phyloP scores from a whole-genome alignment of 2,888 invertebrate species.

The Imbricaverruca yamaguchii region DNA sequence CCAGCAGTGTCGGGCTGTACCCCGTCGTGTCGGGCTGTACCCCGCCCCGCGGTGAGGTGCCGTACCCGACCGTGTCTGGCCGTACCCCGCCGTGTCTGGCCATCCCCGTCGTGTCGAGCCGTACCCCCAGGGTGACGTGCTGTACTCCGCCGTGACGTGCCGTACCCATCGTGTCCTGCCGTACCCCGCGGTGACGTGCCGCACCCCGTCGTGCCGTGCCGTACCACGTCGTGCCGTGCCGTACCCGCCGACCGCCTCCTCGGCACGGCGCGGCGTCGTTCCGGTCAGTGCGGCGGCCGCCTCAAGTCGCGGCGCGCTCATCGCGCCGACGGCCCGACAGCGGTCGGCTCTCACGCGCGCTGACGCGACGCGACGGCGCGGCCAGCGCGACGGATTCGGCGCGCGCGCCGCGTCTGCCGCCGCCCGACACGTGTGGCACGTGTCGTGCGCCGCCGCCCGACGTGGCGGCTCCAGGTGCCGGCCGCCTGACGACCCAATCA shows the following conservation, averaged over 20 bases:
- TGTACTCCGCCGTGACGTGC: no score
- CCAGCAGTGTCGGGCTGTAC: no score
- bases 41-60: no score
- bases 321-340: not conserved
- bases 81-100: no score
- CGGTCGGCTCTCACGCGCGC: not conserved
- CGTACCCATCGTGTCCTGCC: not conserved
- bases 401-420: not conserved
- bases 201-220: no score
- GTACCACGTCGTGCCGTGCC: no score
- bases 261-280: not conserved
- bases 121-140: no score
- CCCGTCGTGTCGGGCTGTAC: no score
- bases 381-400: not conserved
- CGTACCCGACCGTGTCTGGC: no score
- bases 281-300: not conserved
- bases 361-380: slow-evolving; percentile 9
- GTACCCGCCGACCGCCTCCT: no score
- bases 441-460: not conserved
- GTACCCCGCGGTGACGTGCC: not conserved
- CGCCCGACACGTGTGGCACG: not conserved
- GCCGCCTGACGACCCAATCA: not conserved
- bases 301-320: not conserved
- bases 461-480: not conserved
- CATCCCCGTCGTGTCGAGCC: no score